Evolutionary conservation across 2,797 vertebrate species (phyloP), one percentile per base, ranked within the genome.

Genomic region (Tragelaphus oryx): DNA sequence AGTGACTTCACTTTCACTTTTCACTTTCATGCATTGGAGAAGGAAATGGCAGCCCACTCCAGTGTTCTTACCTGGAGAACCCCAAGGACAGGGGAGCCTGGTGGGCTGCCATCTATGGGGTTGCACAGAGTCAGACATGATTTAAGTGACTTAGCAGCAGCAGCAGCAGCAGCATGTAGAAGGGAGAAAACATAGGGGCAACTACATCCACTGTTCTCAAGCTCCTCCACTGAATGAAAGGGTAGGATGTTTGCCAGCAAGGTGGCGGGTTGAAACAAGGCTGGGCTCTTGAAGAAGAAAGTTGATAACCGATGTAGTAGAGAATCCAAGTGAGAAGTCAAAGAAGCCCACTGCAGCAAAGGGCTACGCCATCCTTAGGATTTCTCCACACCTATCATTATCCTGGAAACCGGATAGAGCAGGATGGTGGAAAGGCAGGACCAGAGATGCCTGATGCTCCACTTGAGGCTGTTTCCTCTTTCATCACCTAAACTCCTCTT

Each of bases 91-190:
- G 22, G 55, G 9, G 55, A 57, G 55, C 55, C 55, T 57, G 55
- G 1, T 5, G 55, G 55, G 55, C 55, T 57, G 55, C 55, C 3
- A 0, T 57, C 55, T 24, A 11, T 57, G 55, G 55, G 55, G 55
- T 57, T 0, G 3, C 55, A 5, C 1, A 57, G 55, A 55, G 22
- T 57, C 55, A 0, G 22, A 57, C 55, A 57, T 0, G 4, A 57
- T 9, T 24, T 9, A 57, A 57, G 55, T 0, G 2, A 11, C 20
- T 55, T 55, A 55, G 54, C 55, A 57, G 55, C 54, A 55, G 54
- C 55, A 57, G 55, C 54, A 55, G 54, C 55, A 57, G 55, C 55
- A 57, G 55, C 2, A 17, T 18, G 13, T 6, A 87, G 22, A 28
- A 71, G 84, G 52, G 17, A 87, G 24, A 33, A 52, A 75, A 88